These are phyloP conservation scores for Drosophila nr. fundita DNA, from an alignment of 2,888 invertebrate genomes.

Conservation along the genomic window DNA sequence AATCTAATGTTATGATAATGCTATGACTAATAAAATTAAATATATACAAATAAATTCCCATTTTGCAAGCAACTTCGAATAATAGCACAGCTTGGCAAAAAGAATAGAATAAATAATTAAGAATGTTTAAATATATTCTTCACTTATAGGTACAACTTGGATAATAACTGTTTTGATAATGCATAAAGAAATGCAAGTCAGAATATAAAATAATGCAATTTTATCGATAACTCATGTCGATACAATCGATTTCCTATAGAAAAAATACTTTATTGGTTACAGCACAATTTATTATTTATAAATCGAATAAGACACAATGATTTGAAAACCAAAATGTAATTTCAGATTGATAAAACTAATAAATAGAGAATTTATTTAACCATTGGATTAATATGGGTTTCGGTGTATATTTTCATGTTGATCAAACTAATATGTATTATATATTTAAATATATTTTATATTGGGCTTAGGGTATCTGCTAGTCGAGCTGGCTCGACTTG, in stretches of 20 bases:
- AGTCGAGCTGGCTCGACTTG: neutral
- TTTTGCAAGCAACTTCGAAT: neutral
- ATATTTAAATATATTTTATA: too few relatives aligned
- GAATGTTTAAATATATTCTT: rapidly evolving
- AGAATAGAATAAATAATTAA: neutral
- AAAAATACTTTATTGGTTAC: too few relatives aligned
- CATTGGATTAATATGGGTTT: too few relatives aligned
- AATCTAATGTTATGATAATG: neutral
- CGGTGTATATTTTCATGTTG: too few relatives aligned
- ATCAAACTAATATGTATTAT: too few relatives aligned
- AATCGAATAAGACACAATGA: neutral
- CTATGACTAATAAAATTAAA: neutral
- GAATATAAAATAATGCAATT: neutral
- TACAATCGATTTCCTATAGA: neutral
- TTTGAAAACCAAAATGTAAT: too few relatives aligned
- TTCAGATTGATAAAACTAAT: too few relatives aligned
- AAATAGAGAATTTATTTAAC: too few relatives aligned
- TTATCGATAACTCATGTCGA: neutral
- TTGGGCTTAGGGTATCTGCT: neutral
- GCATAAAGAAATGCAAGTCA: neutral
- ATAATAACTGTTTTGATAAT: neutral
- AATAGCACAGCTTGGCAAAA: neutral
- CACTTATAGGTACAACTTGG: neutral
- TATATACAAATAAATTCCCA: neutral
- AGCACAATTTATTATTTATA: too few relatives aligned